phyloP scores from a whole-genome alignment of 2,113 vertebrate genomes.

The Azemiops feae region DNA sequence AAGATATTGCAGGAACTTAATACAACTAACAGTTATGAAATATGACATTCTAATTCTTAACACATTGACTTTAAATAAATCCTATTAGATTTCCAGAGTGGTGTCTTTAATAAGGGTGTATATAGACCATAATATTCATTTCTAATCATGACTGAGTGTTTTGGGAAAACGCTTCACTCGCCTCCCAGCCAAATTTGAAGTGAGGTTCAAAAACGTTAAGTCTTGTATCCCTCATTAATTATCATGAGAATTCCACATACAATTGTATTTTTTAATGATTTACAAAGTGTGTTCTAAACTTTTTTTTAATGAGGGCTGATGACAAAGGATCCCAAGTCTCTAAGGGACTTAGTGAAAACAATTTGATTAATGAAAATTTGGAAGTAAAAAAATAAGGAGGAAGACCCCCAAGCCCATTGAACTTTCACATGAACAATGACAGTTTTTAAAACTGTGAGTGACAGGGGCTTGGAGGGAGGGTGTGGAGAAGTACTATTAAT shows the following conservation, averaged over 20 bases:
- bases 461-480: neutral
- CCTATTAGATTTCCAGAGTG: neutral
- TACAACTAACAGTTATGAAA: neutral
- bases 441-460: neutral
- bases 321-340: neutral
- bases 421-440: neutral
- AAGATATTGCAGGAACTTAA: constrained; percentile 9
- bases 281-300: neutral
- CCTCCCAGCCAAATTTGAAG: neutral
- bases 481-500: neutral
- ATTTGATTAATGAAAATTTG: neutral
- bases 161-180: neutral
- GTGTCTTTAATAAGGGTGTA: neutral
- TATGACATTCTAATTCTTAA: neutral
- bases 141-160: neutral
- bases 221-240: neutral
- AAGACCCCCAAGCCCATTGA: neutral
- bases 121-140: neutral
- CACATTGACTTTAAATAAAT: neutral
- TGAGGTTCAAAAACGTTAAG: neutral
- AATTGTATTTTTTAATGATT: neutral
- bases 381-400: neutral
- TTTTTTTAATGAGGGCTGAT: neutral
- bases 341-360: neutral
- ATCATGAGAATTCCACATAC: neutral